phyloP scores from a whole-genome alignment of 2,797 vertebrate genomes.

The Anniella stebbinsi region DNA sequence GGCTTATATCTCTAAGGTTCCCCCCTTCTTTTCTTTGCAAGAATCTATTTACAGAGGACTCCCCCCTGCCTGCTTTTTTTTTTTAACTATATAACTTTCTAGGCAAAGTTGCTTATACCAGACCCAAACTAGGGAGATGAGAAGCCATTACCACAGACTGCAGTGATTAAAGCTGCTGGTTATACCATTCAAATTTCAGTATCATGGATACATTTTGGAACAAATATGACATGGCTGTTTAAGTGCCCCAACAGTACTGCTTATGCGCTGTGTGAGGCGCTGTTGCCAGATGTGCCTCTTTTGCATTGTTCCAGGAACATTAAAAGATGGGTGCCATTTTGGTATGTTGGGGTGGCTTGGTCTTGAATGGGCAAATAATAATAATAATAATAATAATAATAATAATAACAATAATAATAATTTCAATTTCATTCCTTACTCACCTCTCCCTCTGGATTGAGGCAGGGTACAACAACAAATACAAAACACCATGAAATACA shows the following conservation, averaged over 20 bases:
- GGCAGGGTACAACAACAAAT: too few species aligned
- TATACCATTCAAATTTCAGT: neutral
- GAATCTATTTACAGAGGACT: conserved; percentile 10
- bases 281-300: neutral
- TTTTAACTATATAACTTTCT: conserved; percentile 6
- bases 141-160: neutral
- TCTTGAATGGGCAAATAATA: too few species aligned
- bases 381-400: too few species aligned
- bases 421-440: too few species aligned
- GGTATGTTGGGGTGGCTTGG: too few species aligned
- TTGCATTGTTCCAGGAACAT: neutral
- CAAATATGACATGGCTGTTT: neutral
- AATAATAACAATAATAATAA: too few species aligned
- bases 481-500: too few species aligned
- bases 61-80: neutral
- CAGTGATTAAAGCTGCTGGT: neutral
- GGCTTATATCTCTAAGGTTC: neutral
- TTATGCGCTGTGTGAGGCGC: neutral
- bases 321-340: neutral
- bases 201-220: neutral
- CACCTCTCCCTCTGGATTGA: too few species aligned
- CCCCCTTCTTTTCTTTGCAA: neutral
- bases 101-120: neutral
- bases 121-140: neutral
- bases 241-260: neutral